These are phyloP conservation scores for Rachycentron canadum DNA, from an alignment of 2,797 vertebrate genomes.

Conservation along the genomic window DNA sequence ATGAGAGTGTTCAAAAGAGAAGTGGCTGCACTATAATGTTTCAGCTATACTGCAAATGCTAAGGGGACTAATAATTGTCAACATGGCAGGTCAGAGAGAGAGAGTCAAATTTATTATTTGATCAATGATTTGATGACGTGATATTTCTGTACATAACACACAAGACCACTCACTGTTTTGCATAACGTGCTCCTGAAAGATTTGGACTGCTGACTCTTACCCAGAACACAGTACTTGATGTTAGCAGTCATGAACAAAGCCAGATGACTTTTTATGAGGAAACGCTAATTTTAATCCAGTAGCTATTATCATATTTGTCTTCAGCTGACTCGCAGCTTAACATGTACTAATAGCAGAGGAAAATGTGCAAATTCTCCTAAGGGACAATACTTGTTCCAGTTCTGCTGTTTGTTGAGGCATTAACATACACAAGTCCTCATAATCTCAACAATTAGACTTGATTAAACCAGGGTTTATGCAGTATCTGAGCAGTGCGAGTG, in stretches of 20 bases:
- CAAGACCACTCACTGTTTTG: constrained; percentile 14
- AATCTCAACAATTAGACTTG: constrained; percentile 78
- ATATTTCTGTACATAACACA: constrained; percentile 22
- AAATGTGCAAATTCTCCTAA: constrained; percentile 69
- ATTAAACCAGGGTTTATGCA: constrained; percentile 74
- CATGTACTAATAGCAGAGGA: constrained; percentile 62
- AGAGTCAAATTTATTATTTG: constrained; percentile 16
- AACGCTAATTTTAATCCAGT: constrained; percentile 59
- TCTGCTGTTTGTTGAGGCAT: constrained; percentile 75
- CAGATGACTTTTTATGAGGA: constrained; percentile 53
- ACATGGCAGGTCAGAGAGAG: constrained; percentile 14
- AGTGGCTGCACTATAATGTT: constrained; percentile 52
- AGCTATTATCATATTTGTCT: constrained; percentile 74
- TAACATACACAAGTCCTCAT: constrained; percentile 74
- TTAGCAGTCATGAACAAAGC: constrained; percentile 49
- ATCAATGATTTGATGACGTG: constrained; percentile 20
- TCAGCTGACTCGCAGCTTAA: constrained; percentile 67
- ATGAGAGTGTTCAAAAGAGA: constrained; percentile 60
- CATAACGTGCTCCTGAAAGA: constrained; percentile 25
- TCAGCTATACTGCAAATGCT: constrained; percentile 42
- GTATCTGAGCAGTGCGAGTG: constrained; percentile 49
- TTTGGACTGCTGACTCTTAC: constrained; percentile 33
- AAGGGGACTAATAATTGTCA: constrained; percentile 37
- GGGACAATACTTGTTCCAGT: constrained; percentile 72
- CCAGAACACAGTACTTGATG: constrained; percentile 34